These are phyloP conservation scores for Glyphotaelius pellucidus DNA, from an alignment of 2,888 invertebrate species.

Conservation along the genomic window DNA sequence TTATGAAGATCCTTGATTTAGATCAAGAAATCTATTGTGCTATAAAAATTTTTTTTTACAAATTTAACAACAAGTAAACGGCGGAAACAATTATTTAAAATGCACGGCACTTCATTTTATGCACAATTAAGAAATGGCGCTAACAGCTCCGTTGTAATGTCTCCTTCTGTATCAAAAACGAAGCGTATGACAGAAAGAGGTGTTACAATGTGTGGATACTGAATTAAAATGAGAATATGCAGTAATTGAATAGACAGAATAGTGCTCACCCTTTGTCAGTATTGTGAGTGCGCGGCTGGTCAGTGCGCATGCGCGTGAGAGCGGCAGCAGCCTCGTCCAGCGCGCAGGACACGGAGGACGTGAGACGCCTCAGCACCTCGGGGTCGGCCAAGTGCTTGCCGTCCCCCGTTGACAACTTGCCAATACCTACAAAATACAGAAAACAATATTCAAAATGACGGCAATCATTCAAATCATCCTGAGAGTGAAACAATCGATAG, in stretches of 20 bases:
- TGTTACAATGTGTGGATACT: too few species aligned
- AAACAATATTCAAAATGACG: background rate
- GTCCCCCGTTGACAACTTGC: slow-evolving; percentile 88
- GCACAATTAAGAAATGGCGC: too few species aligned
- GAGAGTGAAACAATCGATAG: background rate
- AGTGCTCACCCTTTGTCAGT: slow-evolving; percentile 70
- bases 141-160: too few species aligned
- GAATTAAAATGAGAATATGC: too few species aligned
- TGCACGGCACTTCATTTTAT: too few species aligned
- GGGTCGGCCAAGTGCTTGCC: slow-evolving; percentile 92
- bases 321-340: slow-evolving; percentile 98
- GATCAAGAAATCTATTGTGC: too few species aligned
- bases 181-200: too few species aligned
- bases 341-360: slow-evolving; percentile 94
- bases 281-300: slow-evolving; percentile 84
- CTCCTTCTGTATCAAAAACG: too few species aligned
- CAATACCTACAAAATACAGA: slow-evolving; percentile 80
- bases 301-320: slow-evolving; percentile 95
- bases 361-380: slow-evolving; percentile 90
- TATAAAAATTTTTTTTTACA: too few species aligned
- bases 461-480: background rate
- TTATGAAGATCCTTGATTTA: too few species aligned
- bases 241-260: background rate
- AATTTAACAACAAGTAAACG: too few species aligned
- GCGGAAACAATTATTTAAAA: too few species aligned